A percentile compares a stretch with the other conserved stretches of the same genome.
Evolutionary conservation across 2,113 vertebrate genomes (phyloP).

Genomic region (Atrichornis clamosus): DNA sequence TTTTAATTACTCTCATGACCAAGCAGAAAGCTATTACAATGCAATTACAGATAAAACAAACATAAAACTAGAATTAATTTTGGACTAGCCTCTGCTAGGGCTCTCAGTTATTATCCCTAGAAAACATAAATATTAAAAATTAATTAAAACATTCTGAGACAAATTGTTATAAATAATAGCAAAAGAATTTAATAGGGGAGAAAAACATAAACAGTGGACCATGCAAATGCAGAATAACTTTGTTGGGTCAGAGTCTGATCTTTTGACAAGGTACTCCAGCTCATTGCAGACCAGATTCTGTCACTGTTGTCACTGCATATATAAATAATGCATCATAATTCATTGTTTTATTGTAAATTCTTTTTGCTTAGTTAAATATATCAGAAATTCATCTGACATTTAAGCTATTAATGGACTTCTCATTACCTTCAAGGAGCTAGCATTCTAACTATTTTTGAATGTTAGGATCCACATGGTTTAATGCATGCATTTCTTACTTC

Average conservation of each 20-base stretch:
- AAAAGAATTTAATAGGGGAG: not conserved
- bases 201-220: not conserved
- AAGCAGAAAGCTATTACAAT: not conserved
- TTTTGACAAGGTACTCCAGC: not conserved
- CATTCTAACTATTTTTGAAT: not conserved
- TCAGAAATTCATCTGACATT: not conserved
- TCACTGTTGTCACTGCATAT: not conserved
- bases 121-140: slow-evolving; percentile 45
- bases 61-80: slow-evolving; percentile 32
- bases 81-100: slow-evolving; percentile 11
- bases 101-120: not conserved
- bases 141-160: slow-evolving; percentile 1
- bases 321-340: not conserved
- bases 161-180: slow-evolving; percentile 6
- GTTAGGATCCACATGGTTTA: not conserved
- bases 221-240: not conserved
- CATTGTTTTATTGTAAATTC: not conserved
- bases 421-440: not conserved
- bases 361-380: not conserved
- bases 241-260: not conserved
- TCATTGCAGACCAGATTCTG: not conserved
- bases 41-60: slow-evolving; percentile 30
- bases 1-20: slow-evolving; percentile 12
- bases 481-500: not conserved
- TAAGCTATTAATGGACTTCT: not conserved